A percentile compares a stretch with the other conserved stretches of the same genome.
These are phyloP conservation scores for Dipodomys ordii DNA, from an alignment of 2,113 vertebrate species.

Conservation along the genomic window DNA sequence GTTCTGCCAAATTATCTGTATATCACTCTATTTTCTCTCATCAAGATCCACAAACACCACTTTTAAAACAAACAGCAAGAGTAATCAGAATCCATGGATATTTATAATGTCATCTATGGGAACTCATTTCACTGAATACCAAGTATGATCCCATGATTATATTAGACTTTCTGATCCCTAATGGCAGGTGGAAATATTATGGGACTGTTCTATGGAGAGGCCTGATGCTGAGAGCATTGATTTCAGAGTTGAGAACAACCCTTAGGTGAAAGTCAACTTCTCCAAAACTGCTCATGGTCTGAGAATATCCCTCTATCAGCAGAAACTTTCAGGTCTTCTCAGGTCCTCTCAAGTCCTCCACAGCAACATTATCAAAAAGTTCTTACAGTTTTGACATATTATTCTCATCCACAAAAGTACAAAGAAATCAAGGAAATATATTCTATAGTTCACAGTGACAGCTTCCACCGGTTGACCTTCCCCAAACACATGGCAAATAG, in stretches of 20 bases:
- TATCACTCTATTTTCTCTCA: conserved; percentile 26
- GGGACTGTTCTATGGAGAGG: background rate
- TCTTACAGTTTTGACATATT: background rate
- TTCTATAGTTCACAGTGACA: background rate
- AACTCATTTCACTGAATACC: background rate
- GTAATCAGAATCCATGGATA: background rate
- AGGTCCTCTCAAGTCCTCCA: background rate
- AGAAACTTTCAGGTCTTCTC: background rate
- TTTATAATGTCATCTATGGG: background rate
- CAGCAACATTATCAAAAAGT: background rate
- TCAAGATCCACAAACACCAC: background rate
- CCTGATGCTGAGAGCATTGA: too few species aligned
- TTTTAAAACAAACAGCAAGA: background rate
- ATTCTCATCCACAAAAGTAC: background rate
- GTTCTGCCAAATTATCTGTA: background rate
- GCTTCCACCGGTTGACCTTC: background rate
- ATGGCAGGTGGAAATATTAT: background rate
- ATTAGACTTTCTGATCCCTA: background rate
- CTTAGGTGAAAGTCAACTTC: background rate
- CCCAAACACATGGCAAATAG: background rate
- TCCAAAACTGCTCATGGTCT: background rate
- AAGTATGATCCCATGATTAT: background rate
- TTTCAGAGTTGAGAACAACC: too few species aligned
- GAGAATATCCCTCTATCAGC: background rate
- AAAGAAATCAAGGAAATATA: background rate